Evolutionary conservation across 2,888 invertebrate genomes (phyloP).

Genomic region (Hemicrepidius hirtus): DNA sequence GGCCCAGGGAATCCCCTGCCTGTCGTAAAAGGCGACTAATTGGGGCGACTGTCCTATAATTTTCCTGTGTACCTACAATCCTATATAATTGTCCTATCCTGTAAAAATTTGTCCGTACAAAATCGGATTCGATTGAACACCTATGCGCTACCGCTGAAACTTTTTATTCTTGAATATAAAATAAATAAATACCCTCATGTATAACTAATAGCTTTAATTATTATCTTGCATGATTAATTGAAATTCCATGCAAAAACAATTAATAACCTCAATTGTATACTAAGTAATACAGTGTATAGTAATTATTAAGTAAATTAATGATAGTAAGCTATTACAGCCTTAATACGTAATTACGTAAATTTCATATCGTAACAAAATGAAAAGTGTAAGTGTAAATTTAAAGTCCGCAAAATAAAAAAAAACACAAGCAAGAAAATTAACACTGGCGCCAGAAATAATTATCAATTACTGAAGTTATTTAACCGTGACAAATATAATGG

Average conservation of each 20-base stretch:
- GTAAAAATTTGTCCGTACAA: too few species aligned
- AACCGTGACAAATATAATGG: constrained; percentile 53
- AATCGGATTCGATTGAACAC: too few species aligned
- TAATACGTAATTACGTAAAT: constrained; percentile 18
- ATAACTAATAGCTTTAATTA: constrained; percentile 10
- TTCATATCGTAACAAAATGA: constrained; percentile 17
- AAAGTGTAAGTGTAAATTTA: constrained; percentile 15
- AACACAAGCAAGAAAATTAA: constrained; percentile 37
- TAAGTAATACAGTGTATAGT: constrained; percentile 12
- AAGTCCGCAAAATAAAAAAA: constrained; percentile 15
- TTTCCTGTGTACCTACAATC: too few species aligned
- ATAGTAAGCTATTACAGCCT: background rate
- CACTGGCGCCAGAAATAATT: constrained; percentile 52
- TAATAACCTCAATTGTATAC: constrained; percentile 12
- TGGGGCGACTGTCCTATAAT: too few species aligned
- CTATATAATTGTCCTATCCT: too few species aligned
- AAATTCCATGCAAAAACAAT: constrained; percentile 14
- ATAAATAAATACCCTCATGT: constrained; percentile 9
- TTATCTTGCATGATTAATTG: constrained; percentile 6
- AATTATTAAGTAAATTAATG: constrained; percentile 24
- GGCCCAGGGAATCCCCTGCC: too few species aligned
- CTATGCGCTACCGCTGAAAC: too few species aligned
- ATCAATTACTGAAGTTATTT: constrained; percentile 50
- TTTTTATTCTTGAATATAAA: background rate
- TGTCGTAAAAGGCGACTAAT: too few species aligned